Evolutionary conservation across 1,140 invertebrate species (phyloP).

Genomic region (Gonioctena quinquepunctata): DNA sequence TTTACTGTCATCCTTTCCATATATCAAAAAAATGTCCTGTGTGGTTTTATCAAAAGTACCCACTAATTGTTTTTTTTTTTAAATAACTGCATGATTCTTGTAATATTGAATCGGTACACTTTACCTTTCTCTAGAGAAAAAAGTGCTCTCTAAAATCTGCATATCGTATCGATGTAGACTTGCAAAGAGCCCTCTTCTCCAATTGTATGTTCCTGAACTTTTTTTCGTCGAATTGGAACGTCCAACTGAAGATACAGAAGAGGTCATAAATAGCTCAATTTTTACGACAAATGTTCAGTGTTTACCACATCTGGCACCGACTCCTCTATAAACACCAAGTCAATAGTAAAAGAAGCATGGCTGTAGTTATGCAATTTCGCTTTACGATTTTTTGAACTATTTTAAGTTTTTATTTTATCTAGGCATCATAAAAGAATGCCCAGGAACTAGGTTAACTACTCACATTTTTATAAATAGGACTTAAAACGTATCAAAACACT

Average conservation of each 20-base stretch:
- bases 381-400: slow-evolving; percentile 19
- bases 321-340: background rate
- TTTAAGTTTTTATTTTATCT: slow-evolving; percentile 19
- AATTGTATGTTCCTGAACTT: background rate
- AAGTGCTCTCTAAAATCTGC: too few species aligned
- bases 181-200: background rate
- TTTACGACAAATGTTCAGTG: background rate
- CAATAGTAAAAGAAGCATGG: slow-evolving; percentile 5
- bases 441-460: slow-evolving; percentile 16
- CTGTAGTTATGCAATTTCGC: slow-evolving; percentile 7
- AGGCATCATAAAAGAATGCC: slow-evolving; percentile 13
- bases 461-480: slow-evolving; percentile 16
- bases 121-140: too few species aligned
- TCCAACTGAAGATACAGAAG: background rate
- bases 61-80: too few species aligned
- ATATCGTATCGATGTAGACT: too few species aligned
- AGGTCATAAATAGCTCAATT: background rate
- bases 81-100: too few species aligned
- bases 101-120: too few species aligned
- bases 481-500: slow-evolving; percentile 17
- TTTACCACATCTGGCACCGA: slow-evolving; percentile 1
- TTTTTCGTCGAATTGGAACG: too few species aligned
- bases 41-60: too few species aligned
- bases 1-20: too few species aligned
- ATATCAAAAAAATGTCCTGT: too few species aligned